A percentile compares a stretch with the other conserved stretches of the same genome.
Conservation (phyloP, 2,113 vertebrate genomes). For the Octodon degus region DNA sequence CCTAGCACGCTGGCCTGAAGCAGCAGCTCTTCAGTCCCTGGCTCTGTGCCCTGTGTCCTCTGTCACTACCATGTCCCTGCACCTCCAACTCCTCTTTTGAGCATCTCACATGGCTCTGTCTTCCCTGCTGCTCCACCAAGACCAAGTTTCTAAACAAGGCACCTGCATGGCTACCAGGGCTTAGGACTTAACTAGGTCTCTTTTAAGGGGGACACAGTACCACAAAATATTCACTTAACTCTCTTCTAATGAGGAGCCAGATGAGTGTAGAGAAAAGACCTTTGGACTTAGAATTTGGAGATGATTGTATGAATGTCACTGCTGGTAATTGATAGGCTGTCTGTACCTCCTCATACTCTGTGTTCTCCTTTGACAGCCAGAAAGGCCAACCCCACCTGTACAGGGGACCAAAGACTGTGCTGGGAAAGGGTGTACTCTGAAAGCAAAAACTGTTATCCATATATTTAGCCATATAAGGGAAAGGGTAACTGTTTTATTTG, state of each 20-base stretch:
- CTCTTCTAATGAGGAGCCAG: conserved; percentile 7
- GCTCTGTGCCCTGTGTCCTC: not conserved
- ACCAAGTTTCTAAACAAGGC: not conserved
- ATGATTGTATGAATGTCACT: not conserved
- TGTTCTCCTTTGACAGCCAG: not conserved
- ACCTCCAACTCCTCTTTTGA: not conserved
- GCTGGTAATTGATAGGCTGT: not conserved
- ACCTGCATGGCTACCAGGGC: not conserved
- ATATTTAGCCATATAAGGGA: not conserved
- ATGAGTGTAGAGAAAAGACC: not conserved
- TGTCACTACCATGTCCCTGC: not conserved
- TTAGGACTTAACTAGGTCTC: not conserved
- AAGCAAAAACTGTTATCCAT: not conserved
- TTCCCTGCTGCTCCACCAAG: not conserved
- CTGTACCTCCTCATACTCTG: not conserved
- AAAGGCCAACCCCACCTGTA: not conserved
- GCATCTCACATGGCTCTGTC: not conserved
- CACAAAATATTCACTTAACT: not conserved
- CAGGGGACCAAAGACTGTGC: not conserved
- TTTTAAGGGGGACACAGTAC: not conserved
- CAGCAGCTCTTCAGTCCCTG: not conserved
- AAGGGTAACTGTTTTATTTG: not conserved
- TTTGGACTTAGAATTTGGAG: not conserved
- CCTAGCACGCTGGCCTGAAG: not conserved
- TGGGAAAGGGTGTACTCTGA: not conserved